Percentiles rank a stretch among this genome's conserved stretches.
Conservation (phyloP, 2,113 vertebrate species). For the Poecile atricapillus region DNA sequence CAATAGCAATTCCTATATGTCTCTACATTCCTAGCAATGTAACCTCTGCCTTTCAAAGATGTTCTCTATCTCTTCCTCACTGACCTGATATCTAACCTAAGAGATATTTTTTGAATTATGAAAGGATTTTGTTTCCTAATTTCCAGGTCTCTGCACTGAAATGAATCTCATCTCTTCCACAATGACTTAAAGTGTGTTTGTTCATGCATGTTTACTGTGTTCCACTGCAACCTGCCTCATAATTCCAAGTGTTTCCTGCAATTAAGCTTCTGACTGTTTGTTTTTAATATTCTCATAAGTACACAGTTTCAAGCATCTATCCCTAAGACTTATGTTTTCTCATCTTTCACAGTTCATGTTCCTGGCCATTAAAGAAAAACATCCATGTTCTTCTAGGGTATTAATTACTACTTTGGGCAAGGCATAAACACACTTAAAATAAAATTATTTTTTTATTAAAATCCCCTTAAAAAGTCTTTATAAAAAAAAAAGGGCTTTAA, state of each 20-base stretch:
- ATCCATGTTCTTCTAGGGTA: not conserved
- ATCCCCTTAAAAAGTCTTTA: not conserved
- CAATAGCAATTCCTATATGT: not conserved
- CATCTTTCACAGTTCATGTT: not conserved
- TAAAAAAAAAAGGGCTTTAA: not conserved
- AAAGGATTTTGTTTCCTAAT: not conserved
- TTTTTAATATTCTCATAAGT: not conserved
- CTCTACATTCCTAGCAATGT: not conserved
- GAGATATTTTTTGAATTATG: not conserved
- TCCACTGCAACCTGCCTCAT: not conserved
- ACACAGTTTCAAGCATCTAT: not conserved
- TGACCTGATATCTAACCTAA: not conserved
- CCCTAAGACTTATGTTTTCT: not conserved
- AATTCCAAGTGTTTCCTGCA: not conserved
- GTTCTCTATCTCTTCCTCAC: not conserved
- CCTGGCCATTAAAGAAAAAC: not conserved
- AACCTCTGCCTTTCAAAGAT: not conserved
- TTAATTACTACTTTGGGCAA: constrained; percentile 1
- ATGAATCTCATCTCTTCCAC: not conserved
- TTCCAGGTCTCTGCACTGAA: not conserved
- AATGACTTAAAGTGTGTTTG: not conserved
- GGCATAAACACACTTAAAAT: not conserved
- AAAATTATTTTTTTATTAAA: not conserved
- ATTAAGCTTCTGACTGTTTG: not conserved
- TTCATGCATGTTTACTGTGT: not conserved